Evolutionary conservation across 2,888 invertebrate species (phyloP).

Genomic region (Thyatira batis): DNA sequence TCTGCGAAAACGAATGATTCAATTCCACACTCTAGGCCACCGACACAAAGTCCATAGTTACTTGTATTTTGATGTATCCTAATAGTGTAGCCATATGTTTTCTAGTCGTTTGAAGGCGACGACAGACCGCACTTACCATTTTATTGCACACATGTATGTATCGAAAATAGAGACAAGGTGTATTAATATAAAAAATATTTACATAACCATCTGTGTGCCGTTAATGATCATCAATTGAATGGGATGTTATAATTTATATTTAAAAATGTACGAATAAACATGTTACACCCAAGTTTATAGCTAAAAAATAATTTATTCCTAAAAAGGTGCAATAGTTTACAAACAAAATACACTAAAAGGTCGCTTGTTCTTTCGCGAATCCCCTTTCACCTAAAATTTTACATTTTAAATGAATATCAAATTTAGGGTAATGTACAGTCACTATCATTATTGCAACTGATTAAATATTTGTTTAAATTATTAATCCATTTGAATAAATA

Average conservation of each 20-base stretch:
- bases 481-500: background rate
- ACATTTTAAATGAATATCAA: background rate
- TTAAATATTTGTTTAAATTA: background rate
- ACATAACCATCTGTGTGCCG: conserved; percentile 1
- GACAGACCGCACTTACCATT: background rate
- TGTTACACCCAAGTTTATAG: background rate
- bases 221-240: conserved; percentile 5
- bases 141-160: conserved; percentile 1
- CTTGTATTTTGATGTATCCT: background rate
- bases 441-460: background rate
- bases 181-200: background rate
- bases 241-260: background rate
- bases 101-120: conserved; percentile 4
- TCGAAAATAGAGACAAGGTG: conserved; percentile 1
- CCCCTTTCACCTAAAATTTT: background rate
- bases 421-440: background rate
- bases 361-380: background rate
- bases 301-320: too few species aligned
- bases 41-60: background rate
- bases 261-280: background rate
- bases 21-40: background rate
- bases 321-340: too few species aligned
- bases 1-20: background rate
- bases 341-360: too few species aligned
- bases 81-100: conserved; percentile 2